phyloP scores from a whole-genome alignment of 2,888 invertebrate species.

The Acronicta alni region DNA sequence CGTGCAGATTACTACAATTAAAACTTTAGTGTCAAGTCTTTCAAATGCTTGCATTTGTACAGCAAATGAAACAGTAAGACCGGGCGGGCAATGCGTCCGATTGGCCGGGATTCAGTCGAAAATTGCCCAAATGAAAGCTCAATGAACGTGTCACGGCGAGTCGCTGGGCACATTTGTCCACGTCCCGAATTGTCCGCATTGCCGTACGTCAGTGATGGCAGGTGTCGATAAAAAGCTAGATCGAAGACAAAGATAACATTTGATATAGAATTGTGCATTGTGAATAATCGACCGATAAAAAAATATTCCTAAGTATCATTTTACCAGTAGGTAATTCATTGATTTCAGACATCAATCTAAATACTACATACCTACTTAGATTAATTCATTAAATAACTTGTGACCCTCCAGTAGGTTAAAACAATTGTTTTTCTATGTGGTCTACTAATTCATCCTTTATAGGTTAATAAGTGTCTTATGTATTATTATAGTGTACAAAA shows the following conservation, averaged over 20 bases:
- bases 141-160: conserved; percentile 87
- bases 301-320: too few species aligned
- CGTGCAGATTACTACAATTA: conserved; percentile 27
- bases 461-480: too few species aligned
- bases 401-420: too few species aligned
- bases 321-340: too few species aligned
- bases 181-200: conserved; percentile 87
- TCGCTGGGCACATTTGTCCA: conserved; percentile 86
- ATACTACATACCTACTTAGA: too few species aligned
- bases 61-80: conserved; percentile 75
- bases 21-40: conserved; percentile 57
- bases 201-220: conserved; percentile 77
- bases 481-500: too few species aligned
- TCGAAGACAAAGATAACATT: not conserved
- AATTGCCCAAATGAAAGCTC: conserved; percentile 89
- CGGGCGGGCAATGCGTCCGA: conserved; percentile 69
- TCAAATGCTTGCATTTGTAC: conserved; percentile 71
- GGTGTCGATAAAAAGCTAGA: conserved; percentile 52
- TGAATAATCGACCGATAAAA: too few species aligned
- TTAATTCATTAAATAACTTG: too few species aligned
- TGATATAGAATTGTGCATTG: too few species aligned
- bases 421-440: too few species aligned
- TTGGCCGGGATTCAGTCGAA: conserved; percentile 86
- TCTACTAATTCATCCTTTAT: too few species aligned
- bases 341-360: too few species aligned